Conservation (phyloP, 1,140 invertebrate genomes). For the Solen grandis region DNA sequence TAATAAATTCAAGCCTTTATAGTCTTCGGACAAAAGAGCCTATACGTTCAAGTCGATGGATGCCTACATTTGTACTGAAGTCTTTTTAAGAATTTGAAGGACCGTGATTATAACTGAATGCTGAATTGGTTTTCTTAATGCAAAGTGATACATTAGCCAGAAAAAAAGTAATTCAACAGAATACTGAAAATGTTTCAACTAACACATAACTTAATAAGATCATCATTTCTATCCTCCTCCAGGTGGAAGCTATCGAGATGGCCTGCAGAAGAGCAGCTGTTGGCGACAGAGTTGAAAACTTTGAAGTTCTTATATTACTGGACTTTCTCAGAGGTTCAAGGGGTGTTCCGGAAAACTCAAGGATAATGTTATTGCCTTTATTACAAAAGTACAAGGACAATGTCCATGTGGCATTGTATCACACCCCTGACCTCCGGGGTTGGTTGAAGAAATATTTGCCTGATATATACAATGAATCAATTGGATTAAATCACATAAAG, state of each 20-base stretch:
- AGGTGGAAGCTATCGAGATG: slow-evolving; percentile 77
- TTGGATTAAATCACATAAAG: slow-evolving; percentile 99
- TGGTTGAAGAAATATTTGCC: slow-evolving; percentile 89
- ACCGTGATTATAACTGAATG: too few relatives aligned
- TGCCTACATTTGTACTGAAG: too few relatives aligned
- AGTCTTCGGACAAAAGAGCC: too few relatives aligned
- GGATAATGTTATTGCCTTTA: slow-evolving; percentile 89
- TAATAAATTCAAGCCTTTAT: too few relatives aligned
- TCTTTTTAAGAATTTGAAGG: too few relatives aligned
- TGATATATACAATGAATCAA: slow-evolving; percentile 92
- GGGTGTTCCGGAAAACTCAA: slow-evolving; percentile 87
- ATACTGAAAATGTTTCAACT: too few relatives aligned
- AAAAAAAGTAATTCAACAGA: too few relatives aligned
- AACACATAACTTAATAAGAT: too few relatives aligned
- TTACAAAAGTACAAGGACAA: slow-evolving; percentile 82
- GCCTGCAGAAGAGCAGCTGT: slow-evolving; percentile 69
- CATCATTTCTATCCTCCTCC: not conserved
- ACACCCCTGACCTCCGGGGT: slow-evolving; percentile 95
- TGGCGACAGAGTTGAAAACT: slow-evolving; percentile 68
- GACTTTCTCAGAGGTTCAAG: slow-evolving; percentile 95
- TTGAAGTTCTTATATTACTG: slow-evolving; percentile 91
- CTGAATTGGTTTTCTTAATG: too few relatives aligned
- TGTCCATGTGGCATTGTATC: slow-evolving; percentile 87
- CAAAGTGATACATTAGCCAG: too few relatives aligned
- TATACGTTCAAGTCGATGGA: too few relatives aligned